Evolutionary conservation across 2,888 invertebrate species (phyloP).

Genomic region (Ligdia adustata): DNA sequence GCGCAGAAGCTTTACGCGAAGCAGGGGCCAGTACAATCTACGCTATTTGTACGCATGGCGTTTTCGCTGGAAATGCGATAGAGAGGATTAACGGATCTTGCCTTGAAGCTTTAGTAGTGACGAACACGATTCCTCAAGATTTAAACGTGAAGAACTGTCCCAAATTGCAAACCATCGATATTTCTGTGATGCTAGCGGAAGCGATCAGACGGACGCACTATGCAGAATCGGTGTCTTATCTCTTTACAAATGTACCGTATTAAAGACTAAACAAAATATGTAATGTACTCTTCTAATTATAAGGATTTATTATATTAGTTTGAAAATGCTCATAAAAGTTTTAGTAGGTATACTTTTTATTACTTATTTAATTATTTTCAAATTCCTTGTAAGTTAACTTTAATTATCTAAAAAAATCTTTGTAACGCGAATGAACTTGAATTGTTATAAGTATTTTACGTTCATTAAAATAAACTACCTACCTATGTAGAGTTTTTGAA

Average conservation of each 20-base stretch:
- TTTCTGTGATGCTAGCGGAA: conserved; percentile 99
- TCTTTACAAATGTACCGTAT: conserved; percentile 98
- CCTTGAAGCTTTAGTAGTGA: conserved; percentile 95
- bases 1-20: conserved; percentile 92
- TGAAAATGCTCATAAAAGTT: too few species aligned
- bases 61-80: conserved; percentile 95
- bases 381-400: too few species aligned
- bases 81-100: conserved; percentile 93
- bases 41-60: conserved; percentile 95
- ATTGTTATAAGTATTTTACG: too few species aligned
- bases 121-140: conserved; percentile 96
- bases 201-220: conserved; percentile 99
- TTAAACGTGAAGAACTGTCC: conserved; percentile 92
- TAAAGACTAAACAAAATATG: conserved; percentile 69
- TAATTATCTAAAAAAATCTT: too few species aligned
- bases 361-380: too few species aligned
- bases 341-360: too few species aligned
- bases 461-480: too few species aligned
- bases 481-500: too few species aligned
- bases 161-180: conserved; percentile 95
- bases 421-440: too few species aligned
- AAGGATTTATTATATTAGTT: too few species aligned
- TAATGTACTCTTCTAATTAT: too few species aligned
- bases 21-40: conserved; percentile 94
- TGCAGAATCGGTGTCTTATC: conserved; percentile 98